Conservation (phyloP, 2,888 invertebrate genomes). For the Arrhopalites spinosus region DNA sequence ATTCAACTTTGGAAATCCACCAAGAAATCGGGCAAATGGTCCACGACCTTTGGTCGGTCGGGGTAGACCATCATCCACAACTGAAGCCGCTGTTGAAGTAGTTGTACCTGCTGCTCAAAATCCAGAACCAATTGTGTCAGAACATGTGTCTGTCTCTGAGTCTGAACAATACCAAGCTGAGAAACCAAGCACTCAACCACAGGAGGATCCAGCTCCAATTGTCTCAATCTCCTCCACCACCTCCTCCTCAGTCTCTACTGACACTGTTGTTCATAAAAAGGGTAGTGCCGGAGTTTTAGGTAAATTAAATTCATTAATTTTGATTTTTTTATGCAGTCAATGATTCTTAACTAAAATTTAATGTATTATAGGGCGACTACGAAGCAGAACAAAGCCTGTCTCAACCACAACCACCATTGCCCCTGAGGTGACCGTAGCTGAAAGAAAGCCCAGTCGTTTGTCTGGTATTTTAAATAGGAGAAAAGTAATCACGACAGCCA, state of each 20-base stretch:
- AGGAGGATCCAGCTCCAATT: constrained; percentile 1
- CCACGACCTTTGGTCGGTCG: constrained; percentile 13
- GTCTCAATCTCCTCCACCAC: constrained; percentile 32
- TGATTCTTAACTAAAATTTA: neutral
- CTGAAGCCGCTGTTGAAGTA: constrained; percentile 23
- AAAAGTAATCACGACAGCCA: constrained; percentile 31
- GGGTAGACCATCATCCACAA: constrained; percentile 20
- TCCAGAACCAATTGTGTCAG: constrained; percentile 29
- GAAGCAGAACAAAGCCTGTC: constrained; percentile 44
- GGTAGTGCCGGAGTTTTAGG: constrained; percentile 51
- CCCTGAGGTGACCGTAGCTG: constrained; percentile 40
- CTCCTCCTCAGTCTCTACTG: constrained; percentile 35
- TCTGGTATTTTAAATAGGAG: constrained; percentile 51
- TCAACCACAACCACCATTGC: constrained; percentile 45
- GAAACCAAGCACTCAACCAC: constrained; percentile 17
- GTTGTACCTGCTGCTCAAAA: constrained; percentile 15
- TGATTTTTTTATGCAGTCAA: no score
- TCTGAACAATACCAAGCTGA: constrained; percentile 29
- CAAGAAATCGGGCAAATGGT: constrained; percentile 26
- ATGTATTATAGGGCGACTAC: constrained; percentile 46
- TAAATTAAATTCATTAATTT: constrained; percentile 18
- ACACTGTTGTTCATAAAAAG: constrained; percentile 38
- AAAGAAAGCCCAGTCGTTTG: constrained; percentile 49
- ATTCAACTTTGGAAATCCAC: constrained; percentile 33
- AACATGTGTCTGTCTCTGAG: constrained; percentile 34